Percentiles rank a stretch among this genome's conserved stretches.
Conservation (phyloP, 2,797 vertebrate species). For the Sebastes aleutianus region DNA sequence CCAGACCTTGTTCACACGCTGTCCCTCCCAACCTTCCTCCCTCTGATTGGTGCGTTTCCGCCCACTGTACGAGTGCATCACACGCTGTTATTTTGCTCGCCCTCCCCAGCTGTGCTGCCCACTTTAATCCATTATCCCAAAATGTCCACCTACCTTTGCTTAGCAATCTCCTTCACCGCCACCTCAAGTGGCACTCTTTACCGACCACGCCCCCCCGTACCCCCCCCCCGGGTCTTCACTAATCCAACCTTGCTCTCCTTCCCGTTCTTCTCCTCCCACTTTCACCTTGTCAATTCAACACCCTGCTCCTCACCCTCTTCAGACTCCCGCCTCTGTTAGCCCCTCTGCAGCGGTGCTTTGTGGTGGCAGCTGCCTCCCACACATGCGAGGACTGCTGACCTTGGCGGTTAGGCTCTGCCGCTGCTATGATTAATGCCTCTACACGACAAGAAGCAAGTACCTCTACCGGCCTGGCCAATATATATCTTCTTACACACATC, state of each 20-base stretch:
- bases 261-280: slow-evolving; percentile 33
- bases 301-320: slow-evolving; percentile 49
- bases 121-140: slow-evolving; percentile 71
- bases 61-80: slow-evolving; percentile 35
- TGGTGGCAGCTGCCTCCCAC: slow-evolving; percentile 73
- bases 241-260: slow-evolving; percentile 57
- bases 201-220: slow-evolving; percentile 37
- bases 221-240: slow-evolving; percentile 35
- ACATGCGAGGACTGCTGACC: slow-evolving; percentile 75
- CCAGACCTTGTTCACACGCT: slow-evolving; percentile 51
- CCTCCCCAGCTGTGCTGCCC: slow-evolving; percentile 31
- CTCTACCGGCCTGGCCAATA: slow-evolving; percentile 68
- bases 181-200: slow-evolving; percentile 58
- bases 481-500: slow-evolving; percentile 73
- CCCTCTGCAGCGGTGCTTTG: slow-evolving; percentile 44
- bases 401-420: slow-evolving; percentile 69
- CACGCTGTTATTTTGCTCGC: slow-evolving; percentile 38
- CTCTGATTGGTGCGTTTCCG: slow-evolving; percentile 48
- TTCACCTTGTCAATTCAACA: slow-evolving; percentile 58
- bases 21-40: slow-evolving; percentile 38
- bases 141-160: slow-evolving; percentile 69
- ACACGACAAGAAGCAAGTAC: slow-evolving; percentile 78
- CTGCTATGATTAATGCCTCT: slow-evolving; percentile 82
- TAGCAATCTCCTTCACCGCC: slow-evolving; percentile 57
- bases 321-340: slow-evolving; percentile 40